Evolutionary conservation across 2,113 vertebrate species (phyloP).

Genomic region (Ornithorhynchus anatinus): DNA sequence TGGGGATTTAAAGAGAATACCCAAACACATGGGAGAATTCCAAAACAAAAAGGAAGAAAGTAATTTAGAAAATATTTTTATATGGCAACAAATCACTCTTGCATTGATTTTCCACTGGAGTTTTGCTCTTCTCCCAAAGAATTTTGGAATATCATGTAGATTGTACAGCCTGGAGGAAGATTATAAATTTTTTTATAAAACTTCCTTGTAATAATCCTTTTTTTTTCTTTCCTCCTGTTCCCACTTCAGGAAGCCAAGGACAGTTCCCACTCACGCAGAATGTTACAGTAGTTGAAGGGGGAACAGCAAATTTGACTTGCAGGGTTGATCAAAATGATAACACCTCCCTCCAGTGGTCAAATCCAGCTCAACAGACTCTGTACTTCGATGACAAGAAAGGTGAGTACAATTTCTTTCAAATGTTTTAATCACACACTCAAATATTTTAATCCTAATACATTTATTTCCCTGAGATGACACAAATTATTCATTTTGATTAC

Average conservation of each 20-base stretch:
- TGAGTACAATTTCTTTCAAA: constrained; percentile 64
- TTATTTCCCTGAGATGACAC: constrained; percentile 54
- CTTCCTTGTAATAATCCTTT: constrained; percentile 39
- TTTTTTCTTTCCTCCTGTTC: constrained; percentile 9
- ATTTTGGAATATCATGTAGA: background rate
- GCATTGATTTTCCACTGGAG: too few species aligned
- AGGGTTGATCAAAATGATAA: constrained; percentile 99
- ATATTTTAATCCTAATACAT: constrained; percentile 52
- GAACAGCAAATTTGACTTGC: constrained; percentile 95
- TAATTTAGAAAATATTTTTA: too few species aligned
- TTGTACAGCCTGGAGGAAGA: constrained; percentile 1
- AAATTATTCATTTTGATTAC: constrained; percentile 59
- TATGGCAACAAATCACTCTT: too few species aligned
- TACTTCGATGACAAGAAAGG: constrained; percentile 99
- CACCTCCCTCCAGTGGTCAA: constrained; percentile 99
- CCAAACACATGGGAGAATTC: background rate
- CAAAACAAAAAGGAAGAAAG: background rate
- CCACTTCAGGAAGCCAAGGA: constrained; percentile 84
- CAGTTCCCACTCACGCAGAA: constrained; percentile 96
- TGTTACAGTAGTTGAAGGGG: constrained; percentile 93
- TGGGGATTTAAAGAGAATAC: background rate
- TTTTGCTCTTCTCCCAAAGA: constrained; percentile 12
- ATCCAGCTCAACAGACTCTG: constrained; percentile 98
- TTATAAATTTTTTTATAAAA: constrained; percentile 44
- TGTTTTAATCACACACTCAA: constrained; percentile 41